These are phyloP conservation scores for Sesamia inferens DNA, from an alignment of 2,888 invertebrate species.

Conservation along the genomic window DNA sequence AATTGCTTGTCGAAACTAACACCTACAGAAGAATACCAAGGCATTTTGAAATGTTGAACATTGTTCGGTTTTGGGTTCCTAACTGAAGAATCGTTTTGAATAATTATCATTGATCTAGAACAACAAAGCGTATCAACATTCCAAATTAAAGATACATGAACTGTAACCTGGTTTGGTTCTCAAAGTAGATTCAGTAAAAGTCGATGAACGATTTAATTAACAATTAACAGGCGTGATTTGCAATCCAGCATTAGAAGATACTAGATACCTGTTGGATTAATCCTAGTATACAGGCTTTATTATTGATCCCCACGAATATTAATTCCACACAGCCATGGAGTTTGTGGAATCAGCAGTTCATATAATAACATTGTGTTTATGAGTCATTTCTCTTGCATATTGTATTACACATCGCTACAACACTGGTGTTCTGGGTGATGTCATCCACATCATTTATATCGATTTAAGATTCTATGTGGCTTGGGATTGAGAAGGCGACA, in stretches of 20 bases:
- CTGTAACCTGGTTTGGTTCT: conserved; percentile 45
- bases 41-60: conserved; percentile 66
- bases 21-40: conserved; percentile 43
- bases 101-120: conserved; percentile 72
- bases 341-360: conserved; percentile 56
- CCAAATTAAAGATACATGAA: conserved; percentile 51
- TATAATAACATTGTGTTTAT: conserved; percentile 67
- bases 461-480: conserved; percentile 41
- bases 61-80: conserved; percentile 59
- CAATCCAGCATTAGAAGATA: conserved; percentile 13
- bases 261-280: not conserved
- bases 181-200: conserved; percentile 37
- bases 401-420: conserved; percentile 78
- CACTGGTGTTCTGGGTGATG: conserved; percentile 71
- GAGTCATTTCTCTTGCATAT: conserved; percentile 78
- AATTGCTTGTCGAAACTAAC: conserved; percentile 32
- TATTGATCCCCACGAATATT: conserved; percentile 51
- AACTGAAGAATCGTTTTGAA: conserved; percentile 74
- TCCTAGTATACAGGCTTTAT: conserved; percentile 1
- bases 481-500: conserved; percentile 5
- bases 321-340: conserved; percentile 50
- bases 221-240: conserved; percentile 20
- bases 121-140: conserved; percentile 55
- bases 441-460: conserved; percentile 68
- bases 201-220: conserved; percentile 44